Evolutionary conservation across 2,888 invertebrate genomes (phyloP), one percentile per base, ranked within the genome.

Genomic region (Sesamia inferens): DNA sequence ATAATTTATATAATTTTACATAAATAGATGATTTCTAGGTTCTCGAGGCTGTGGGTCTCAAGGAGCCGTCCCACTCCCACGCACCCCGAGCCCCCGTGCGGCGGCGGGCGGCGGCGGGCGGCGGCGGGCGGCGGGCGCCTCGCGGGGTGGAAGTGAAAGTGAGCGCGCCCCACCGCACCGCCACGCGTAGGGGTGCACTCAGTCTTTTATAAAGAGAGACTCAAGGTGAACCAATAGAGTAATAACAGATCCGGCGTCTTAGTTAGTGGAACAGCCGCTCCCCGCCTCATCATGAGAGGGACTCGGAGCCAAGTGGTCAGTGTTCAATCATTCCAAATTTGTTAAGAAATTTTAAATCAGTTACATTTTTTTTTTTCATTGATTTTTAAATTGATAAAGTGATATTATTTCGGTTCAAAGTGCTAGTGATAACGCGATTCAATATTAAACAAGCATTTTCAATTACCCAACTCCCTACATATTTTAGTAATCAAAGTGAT

Each of bases 261-360:
- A 91, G 92, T 92, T 90, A 85, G 92, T 90, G 93, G 91, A 92
- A 88, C 91, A 90, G 91, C 91, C 91, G 90, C 90, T 90, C 93
- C 94, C 94, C 93, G 92, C 93, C 92, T 92, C 94, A 95, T 83
- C 95, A 97, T 97, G 97, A 95, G 95, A 96, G 96, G 96, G 96
- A 96, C 94, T 95, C 94, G 96, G 96, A 96, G 96, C 95, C 93
- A 93, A 94, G 96, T 96, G 97, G 97, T 97, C 94, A 97, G 97
- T 97, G 93, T 83, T 87, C 90, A 78, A 58, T 81, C 39, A 78
- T 76, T 84, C 80, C 79, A 76, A 68, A 85, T 72, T 69, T 68
- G n/a, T 31, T 71, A 78, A 62, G 67, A 39, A 78, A 65, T 65
- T 70, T 59, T 54, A 54, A n/a, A 44, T 76, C 54, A 62, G 11